phyloP scores from a whole-genome alignment of 35 echinoderm and acorn worm species.

The Acanthaster planci region DNA sequence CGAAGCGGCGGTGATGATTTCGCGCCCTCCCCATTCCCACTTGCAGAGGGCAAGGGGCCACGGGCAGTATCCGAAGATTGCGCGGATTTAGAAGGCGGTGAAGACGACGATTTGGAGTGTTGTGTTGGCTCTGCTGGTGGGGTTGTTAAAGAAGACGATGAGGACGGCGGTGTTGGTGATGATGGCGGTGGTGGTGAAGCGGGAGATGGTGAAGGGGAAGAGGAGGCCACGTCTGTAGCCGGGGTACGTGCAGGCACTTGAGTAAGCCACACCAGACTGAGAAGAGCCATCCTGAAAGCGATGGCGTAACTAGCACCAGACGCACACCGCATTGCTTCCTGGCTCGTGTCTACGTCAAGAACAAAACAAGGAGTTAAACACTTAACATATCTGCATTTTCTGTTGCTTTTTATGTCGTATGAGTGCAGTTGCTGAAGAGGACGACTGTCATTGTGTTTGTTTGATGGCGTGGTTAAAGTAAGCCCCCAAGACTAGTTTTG shows the following conservation, averaged over 20 bases:
- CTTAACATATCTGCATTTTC: too few species aligned
- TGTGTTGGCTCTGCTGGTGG: too few species aligned
- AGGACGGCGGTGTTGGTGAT: not conserved
- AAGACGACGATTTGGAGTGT: not conserved
- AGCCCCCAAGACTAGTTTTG: too few species aligned
- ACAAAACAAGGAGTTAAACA: too few species aligned
- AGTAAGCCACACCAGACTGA: constrained; percentile 17
- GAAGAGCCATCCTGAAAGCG: constrained; percentile 8
- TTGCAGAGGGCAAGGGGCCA: too few species aligned
- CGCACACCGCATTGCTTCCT: constrained; percentile 15
- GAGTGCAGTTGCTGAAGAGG: too few species aligned
- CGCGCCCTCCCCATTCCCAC: too few species aligned
- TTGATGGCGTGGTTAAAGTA: too few species aligned
- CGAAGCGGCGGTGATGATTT: too few species aligned
- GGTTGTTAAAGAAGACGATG: not conserved
- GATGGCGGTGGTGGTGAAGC: not conserved
- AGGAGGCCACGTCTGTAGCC: not conserved
- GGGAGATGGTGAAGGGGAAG: not conserved
- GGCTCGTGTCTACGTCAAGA: not conserved
- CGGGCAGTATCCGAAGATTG: not conserved
- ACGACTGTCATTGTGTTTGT: too few species aligned
- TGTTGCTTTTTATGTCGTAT: too few species aligned
- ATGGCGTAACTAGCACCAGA: constrained; percentile 30
- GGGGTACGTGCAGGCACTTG: constrained; percentile 11
- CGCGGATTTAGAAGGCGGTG: not conserved